phyloP scores from a whole-genome alignment of 2,797 vertebrate genomes.

The Hybognathus amarus region DNA sequence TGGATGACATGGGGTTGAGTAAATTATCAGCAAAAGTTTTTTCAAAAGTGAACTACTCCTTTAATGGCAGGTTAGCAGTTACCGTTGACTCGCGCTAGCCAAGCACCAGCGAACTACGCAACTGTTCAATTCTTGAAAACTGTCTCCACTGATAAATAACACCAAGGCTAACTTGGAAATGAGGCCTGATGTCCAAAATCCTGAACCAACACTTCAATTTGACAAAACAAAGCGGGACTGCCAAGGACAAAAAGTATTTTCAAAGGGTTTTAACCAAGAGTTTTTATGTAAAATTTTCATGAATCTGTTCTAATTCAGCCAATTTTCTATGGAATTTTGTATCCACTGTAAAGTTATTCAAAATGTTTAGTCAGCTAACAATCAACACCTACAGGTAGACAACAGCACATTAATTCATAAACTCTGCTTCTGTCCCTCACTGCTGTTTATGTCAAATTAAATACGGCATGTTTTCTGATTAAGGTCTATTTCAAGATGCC shows the following conservation, averaged over 20 bases:
- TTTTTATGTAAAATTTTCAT: background rate
- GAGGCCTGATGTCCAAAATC: too few relatives aligned
- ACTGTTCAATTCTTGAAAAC: too few relatives aligned
- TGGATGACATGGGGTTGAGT: too few relatives aligned
- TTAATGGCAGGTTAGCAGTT: too few relatives aligned
- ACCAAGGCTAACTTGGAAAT: too few relatives aligned
- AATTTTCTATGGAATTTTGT: background rate
- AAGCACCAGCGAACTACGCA: too few relatives aligned
- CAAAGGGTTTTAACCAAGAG: background rate
- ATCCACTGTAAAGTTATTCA: background rate
- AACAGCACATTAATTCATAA: background rate
- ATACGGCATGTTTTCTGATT: background rate
- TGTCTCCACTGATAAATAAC: too few relatives aligned
- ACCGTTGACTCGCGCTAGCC: too few relatives aligned
- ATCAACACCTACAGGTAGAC: background rate
- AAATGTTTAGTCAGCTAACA: background rate
- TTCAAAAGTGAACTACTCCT: too few relatives aligned
- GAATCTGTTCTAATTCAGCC: background rate
- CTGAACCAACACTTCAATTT: too few relatives aligned
- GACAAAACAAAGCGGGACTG: background rate
- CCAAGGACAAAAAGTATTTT: background rate
- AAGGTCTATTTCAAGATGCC: background rate
- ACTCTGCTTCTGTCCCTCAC: background rate
- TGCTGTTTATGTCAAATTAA: conserved; percentile 3
- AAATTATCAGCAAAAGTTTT: too few relatives aligned